These are phyloP conservation scores for Epizoanthus illoricatus DNA, from an alignment of 92 coral and sea anemone genomes.

Conservation along the genomic window DNA sequence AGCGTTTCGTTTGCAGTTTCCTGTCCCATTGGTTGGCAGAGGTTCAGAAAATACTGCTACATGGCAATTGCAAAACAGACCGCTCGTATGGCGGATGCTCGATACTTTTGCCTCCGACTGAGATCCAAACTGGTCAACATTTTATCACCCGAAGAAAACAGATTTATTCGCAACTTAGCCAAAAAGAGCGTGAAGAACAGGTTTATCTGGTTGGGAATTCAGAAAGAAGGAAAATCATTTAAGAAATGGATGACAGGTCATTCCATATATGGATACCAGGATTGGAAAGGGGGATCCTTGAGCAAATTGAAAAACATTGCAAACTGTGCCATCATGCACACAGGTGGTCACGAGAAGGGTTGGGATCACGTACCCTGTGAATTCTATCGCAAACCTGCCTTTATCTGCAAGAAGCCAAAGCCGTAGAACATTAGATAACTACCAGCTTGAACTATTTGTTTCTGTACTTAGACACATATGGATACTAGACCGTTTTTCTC, in stretches of 20 bases:
- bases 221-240: not conserved
- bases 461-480: no score
- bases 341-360: not conserved
- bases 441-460: no score
- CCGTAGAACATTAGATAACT: not conserved
- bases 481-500: no score
- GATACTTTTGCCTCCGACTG: not conserved
- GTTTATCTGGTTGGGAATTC: not conserved
- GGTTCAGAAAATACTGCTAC: not conserved
- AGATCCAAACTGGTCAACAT: not conserved
- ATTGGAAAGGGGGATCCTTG: not conserved
- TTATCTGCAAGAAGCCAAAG: not conserved
- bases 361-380: not conserved
- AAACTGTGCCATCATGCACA: not conserved
- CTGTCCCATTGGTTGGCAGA: constrained; percentile 5
- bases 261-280: not conserved
- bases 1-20: not conserved
- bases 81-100: not conserved
- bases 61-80: not conserved
- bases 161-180: not conserved
- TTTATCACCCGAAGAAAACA: not conserved
- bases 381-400: not conserved
- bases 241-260: not conserved
- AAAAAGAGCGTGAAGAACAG: not conserved
- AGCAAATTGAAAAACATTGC: not conserved